Conservation (phyloP, 2,113 vertebrate species). For the Aleadryas rufinucha region DNA sequence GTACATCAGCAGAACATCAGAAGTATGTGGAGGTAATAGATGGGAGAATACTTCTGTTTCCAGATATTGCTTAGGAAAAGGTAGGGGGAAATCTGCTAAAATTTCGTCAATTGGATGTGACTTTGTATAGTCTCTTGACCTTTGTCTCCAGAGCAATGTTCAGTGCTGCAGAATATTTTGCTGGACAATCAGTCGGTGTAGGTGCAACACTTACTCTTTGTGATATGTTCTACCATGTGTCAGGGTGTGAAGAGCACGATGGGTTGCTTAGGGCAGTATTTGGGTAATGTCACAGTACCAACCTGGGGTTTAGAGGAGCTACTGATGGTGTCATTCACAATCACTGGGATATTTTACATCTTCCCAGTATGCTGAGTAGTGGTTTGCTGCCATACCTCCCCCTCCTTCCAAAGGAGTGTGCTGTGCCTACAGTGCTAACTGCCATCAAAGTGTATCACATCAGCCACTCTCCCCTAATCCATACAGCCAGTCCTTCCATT, state of each 20-base stretch:
- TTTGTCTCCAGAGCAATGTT: background rate
- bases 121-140: background rate
- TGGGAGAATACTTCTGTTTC: background rate
- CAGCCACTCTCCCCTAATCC: background rate
- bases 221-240: background rate
- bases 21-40: background rate
- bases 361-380: background rate
- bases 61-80: conserved; percentile 70
- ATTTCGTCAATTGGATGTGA: conserved; percentile 62
- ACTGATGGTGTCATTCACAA: background rate
- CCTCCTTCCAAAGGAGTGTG: background rate
- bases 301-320: background rate
- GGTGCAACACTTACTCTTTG: background rate
- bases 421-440: background rate
- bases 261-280: background rate
- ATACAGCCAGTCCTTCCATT: background rate
- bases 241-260: background rate
- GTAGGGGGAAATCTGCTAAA: conserved; percentile 61
- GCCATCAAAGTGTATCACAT: background rate
- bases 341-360: background rate
- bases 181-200: background rate
- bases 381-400: background rate
- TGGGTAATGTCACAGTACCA: background rate
- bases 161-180: background rate
- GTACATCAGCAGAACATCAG: background rate